These are phyloP conservation scores for Melinaea marsaeus DNA, from an alignment of 2,888 invertebrate species.

Conservation along the genomic window DNA sequence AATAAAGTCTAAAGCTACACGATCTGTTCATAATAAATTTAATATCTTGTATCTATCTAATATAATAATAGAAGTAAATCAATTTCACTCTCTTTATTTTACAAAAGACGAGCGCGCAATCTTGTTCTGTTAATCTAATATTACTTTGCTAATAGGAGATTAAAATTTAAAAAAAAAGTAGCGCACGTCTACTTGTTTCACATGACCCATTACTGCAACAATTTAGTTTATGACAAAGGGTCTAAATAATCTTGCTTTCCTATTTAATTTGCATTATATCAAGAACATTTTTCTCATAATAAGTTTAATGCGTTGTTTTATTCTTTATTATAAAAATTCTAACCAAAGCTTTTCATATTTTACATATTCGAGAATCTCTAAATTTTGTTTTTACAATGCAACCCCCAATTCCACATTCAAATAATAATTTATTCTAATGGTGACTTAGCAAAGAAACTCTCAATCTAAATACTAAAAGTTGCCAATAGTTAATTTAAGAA, in stretches of 20 bases:
- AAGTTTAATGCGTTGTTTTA: neutral
- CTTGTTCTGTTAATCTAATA: conserved; percentile 11
- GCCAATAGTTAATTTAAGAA: no score
- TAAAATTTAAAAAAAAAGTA: conserved; percentile 25
- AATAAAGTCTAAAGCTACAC: no score
- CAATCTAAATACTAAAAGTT: no score
- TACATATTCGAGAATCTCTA: no score
- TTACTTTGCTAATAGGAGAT: conserved; percentile 21
- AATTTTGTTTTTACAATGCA: no score
- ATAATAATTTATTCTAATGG: no score
- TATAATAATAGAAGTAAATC: no score
- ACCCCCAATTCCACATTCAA: no score
- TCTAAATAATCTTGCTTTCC: conserved; percentile 12
- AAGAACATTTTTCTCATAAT: conserved; percentile 16
- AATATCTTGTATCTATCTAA: no score
- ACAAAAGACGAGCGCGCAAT: neutral
- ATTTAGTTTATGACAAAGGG: conserved; percentile 20
- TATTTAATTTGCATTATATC: conserved; percentile 20
- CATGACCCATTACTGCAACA: conserved; percentile 22
- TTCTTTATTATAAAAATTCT: neutral
- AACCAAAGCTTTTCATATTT: no score
- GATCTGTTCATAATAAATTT: no score
- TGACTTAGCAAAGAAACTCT: no score
- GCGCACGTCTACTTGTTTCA: conserved; percentile 23
- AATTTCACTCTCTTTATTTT: neutral